These are phyloP conservation scores for Alexandromys oeconomus DNA, from an alignment of 2,797 vertebrate species.

Conservation along the genomic window DNA sequence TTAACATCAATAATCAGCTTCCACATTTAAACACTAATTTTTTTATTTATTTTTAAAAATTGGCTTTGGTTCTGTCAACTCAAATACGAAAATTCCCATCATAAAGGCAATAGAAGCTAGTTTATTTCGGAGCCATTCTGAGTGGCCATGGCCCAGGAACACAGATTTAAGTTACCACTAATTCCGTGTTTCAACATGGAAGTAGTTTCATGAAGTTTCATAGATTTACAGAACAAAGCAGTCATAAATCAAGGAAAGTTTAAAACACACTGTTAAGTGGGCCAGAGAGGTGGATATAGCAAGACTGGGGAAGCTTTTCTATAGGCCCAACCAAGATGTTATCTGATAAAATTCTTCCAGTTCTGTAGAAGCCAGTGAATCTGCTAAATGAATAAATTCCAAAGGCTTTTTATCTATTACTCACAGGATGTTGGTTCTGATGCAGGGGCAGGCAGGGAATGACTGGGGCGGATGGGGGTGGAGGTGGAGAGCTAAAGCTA, in stretches of 20 bases:
- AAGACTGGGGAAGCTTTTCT: neutral
- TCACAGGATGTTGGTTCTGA: neutral
- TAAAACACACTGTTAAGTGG: neutral
- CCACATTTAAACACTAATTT: conserved; percentile 26
- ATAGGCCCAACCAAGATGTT: neutral
- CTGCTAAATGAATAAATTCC: neutral
- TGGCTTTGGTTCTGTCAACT: neutral
- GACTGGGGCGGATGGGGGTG: neutral
- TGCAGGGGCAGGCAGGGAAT: neutral
- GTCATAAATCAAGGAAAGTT: neutral
- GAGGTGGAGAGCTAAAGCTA: neutral
- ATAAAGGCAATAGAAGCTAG: neutral
- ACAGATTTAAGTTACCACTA: neutral
- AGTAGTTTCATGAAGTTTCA: neutral
- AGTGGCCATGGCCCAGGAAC: neutral
- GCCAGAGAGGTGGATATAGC: too few species aligned
- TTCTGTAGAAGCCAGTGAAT: neutral
- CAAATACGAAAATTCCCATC: neutral
- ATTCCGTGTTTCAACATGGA: neutral
- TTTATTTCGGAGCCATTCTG: neutral
- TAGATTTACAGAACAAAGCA: neutral
- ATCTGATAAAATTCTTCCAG: neutral
- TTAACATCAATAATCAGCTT: conserved; percentile 59
- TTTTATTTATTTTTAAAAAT: neutral
- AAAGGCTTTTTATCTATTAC: neutral